These are phyloP conservation scores for Sebastes matsubarae DNA, from an alignment of 2,797 vertebrate species.

Conservation along the genomic window DNA sequence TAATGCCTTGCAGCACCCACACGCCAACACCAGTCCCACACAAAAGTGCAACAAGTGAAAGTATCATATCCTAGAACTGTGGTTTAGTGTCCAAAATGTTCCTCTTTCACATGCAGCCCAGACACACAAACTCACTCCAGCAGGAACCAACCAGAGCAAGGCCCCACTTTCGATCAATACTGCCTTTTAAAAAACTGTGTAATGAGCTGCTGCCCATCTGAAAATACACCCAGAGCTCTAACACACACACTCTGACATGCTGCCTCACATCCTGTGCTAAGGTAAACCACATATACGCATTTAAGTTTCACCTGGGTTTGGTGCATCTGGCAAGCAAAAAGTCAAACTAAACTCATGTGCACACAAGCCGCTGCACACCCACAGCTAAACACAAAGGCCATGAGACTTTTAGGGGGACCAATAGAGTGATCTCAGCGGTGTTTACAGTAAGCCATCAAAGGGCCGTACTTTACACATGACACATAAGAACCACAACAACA, in stretches of 20 bases:
- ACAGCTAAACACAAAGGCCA: slow-evolving; percentile 47
- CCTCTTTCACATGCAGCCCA: slow-evolving; percentile 77
- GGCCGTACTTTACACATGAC: slow-evolving; percentile 52
- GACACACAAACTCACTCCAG: slow-evolving; percentile 20
- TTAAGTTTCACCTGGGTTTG: slow-evolving; percentile 62
- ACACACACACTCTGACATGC: neutral
- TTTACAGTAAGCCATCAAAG: slow-evolving; percentile 68
- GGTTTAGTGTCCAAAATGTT: slow-evolving; percentile 78
- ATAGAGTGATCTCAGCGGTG: neutral
- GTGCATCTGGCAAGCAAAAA: slow-evolving; percentile 26
- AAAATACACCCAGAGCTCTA: neutral
- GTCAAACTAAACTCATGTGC: slow-evolving; percentile 13
- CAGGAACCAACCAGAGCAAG: slow-evolving; percentile 17
- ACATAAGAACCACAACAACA: slow-evolving; percentile 43
- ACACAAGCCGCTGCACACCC: slow-evolving; percentile 19
- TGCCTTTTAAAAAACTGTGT: neutral
- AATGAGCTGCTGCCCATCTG: slow-evolving; percentile 28
- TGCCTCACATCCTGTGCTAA: slow-evolving; percentile 62
- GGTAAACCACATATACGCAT: slow-evolving; percentile 61
- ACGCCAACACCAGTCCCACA: slow-evolving; percentile 37
- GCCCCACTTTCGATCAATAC: slow-evolving; percentile 13
- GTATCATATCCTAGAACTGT: slow-evolving; percentile 82
- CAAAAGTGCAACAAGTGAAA: slow-evolving; percentile 77
- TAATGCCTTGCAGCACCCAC: slow-evolving; percentile 46
- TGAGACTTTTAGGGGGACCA: neutral